Base-by-base conservation (phyloP, 2,888 invertebrate species). In the Chalcosyrphus nemorum region DNA sequence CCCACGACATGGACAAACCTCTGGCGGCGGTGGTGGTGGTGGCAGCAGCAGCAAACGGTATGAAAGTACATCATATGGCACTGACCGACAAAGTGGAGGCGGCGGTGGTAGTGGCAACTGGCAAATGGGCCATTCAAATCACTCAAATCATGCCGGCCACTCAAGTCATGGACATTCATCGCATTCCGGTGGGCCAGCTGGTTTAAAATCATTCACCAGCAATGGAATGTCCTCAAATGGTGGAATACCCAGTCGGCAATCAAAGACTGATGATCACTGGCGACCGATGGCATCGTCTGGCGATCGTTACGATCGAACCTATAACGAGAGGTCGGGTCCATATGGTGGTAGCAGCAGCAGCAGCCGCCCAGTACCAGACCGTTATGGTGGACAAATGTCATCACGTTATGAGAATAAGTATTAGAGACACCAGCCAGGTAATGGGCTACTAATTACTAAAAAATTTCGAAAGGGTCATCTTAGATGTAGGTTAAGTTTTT, bases 241-340 rank as follows among this genome's bases (percentile, higher is more conserved):
- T 21, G 78, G 86, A 6, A 88, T 89, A 72, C 89, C 88, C 65
- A 87, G 89, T 71, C 71, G 88, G 87, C 47, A 91, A 91, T 90
- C 90, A 32, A 91, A 91, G 82, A 88, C 90, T 0, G 88, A 88
- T 11, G 91, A 90, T 32, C 88, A 88, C 29, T 91, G 91, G 91
- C 89, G 91, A 11, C 87, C 89, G 9, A 87, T 91, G 75, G 88
- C 89, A 19, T 87, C 90, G 2, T 81, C 88, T 2, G 90, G 91
- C 75, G 90, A 91, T 86, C 91, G 92, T 27, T 92, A 91, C 71
- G 92, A 92, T 86, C 90, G 92, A 50, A 90, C 90, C 7, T 92
- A 91, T 70, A 92, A 91, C 86, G 92, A 92, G 82, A 90, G 92
- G 15, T 90, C 91, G 1, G 90, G 90, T 35, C 87, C 86, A 2